Evolutionary conservation across 2,113 vertebrate genomes (phyloP).

Genomic region (Triplophysa tibetana): DNA sequence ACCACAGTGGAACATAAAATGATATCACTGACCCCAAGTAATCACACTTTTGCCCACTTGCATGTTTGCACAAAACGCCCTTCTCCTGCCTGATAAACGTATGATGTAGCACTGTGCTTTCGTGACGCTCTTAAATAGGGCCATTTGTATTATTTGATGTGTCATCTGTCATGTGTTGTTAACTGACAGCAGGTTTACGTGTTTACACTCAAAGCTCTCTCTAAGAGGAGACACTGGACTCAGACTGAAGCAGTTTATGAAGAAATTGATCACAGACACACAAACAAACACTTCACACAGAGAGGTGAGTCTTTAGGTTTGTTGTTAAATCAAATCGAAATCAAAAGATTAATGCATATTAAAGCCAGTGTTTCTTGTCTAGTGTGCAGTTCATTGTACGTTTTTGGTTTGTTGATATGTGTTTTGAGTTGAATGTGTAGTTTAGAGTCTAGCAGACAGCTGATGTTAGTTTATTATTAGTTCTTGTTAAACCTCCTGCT

Average conservation of each 20-base stretch:
- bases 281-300: neutral
- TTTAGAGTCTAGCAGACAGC: conserved; percentile 12
- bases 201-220: conserved; percentile 13
- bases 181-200: neutral
- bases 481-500: conserved; percentile 7
- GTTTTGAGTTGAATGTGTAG: neutral
- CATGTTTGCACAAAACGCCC: too few species aligned
- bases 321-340: neutral
- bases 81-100: neutral
- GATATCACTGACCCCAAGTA: too few species aligned
- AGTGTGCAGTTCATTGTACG: too few species aligned
- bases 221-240: conserved; percentile 11
- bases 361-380: too few species aligned
- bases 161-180: conserved; percentile 13
- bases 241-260: neutral
- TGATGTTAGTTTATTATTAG: conserved; percentile 16
- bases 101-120: too few species aligned
- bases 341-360: too few species aligned
- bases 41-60: too few species aligned
- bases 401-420: too few species aligned
- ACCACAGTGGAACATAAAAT: too few species aligned
- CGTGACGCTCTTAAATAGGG: neutral
- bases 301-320: neutral
- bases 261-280: neutral
- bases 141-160: neutral